Percentiles rank a stretch among this genome's conserved stretches.
Evolutionary conservation across 30 jellyfish, hydroid and myxozoan genomes (phyloP).

Genomic region (Aurelia aurita): DNA sequence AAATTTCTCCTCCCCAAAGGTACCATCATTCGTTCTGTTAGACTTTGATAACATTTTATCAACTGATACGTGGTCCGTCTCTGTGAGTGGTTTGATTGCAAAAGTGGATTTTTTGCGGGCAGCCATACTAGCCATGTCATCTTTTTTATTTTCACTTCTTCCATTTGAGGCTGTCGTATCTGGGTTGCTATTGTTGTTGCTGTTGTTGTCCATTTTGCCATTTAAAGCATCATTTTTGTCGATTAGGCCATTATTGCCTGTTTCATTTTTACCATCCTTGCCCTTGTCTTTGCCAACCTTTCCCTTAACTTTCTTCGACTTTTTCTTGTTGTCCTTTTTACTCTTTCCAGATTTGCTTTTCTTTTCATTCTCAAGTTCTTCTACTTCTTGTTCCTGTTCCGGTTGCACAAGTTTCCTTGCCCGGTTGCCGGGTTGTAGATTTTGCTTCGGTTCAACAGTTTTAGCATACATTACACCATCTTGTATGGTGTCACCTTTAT

Average conservation of each 20-base stretch:
- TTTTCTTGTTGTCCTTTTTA: no score
- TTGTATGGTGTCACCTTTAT: not conserved
- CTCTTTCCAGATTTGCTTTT: not conserved
- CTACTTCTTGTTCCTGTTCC: not conserved
- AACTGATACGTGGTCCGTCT: no score
- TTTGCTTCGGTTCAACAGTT: not conserved
- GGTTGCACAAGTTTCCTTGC: no score
- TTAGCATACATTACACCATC: slow-evolving; percentile 28
- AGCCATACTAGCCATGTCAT: no score
- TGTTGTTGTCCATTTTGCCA: slow-evolving; percentile 39
- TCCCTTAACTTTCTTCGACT: not conserved
- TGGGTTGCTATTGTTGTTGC: slow-evolving; percentile 18
- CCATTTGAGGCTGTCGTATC: no score
- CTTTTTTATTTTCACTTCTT: no score
- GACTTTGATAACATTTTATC: no score
- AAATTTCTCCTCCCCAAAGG: no score
- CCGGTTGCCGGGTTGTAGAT: no score
- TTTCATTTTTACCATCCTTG: not conserved
- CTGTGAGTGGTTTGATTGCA: no score
- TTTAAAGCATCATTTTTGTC: slow-evolving; percentile 25
- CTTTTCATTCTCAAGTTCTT: not conserved
- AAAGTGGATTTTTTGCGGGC: no score
- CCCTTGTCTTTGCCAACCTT: not conserved
- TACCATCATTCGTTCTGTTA: no score
- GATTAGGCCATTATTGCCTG: slow-evolving; percentile 10